phyloP scores from a whole-genome alignment of 2,888 invertebrate species.

The Bombylius major region DNA sequence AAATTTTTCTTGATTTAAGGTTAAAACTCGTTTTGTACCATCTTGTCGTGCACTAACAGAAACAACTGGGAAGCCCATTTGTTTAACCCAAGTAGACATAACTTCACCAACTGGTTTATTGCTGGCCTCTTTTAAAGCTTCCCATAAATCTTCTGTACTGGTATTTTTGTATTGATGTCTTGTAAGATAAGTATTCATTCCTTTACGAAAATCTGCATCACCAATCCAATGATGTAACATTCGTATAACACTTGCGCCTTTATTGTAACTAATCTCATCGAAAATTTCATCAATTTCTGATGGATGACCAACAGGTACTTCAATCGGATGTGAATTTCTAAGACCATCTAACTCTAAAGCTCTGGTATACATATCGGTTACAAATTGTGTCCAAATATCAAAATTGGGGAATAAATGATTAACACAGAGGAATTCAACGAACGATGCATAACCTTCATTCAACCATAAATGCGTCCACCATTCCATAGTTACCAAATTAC shows the following conservation, averaged over 20 bases:
- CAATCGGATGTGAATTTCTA: slow-evolving; percentile 90
- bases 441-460: slow-evolving; percentile 93
- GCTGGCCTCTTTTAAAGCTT: slow-evolving; percentile 74
- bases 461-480: slow-evolving; percentile 98
- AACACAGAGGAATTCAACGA: slow-evolving; percentile 90
- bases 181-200: slow-evolving; percentile 81
- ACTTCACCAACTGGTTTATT: slow-evolving; percentile 79
- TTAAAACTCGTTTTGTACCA: slow-evolving; percentile 52
- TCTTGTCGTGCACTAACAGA: slow-evolving; percentile 47
- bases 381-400: slow-evolving; percentile 95
- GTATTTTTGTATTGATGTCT: slow-evolving; percentile 85
- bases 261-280: slow-evolving; percentile 93
- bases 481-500: slow-evolving; percentile 95
- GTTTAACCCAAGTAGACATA: slow-evolving; percentile 95
- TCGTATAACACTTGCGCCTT: slow-evolving; percentile 87
- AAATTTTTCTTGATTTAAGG: slow-evolving; percentile 71
- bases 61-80: slow-evolving; percentile 87
- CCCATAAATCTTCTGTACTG: slow-evolving; percentile 88
- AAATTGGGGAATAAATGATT: slow-evolving; percentile 88
- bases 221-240: slow-evolving; percentile 93
- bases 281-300: slow-evolving; percentile 95
- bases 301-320: slow-evolving; percentile 88
- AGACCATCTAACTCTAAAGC: slow-evolving; percentile 79
- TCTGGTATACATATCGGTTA: slow-evolving; percentile 72
- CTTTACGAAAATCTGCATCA: slow-evolving; percentile 80